Percentiles rank a stretch among this genome's conserved stretches.
Evolutionary conservation across 2,113 vertebrate genomes (phyloP).

Genomic region (Antechinus stuartii): DNA sequence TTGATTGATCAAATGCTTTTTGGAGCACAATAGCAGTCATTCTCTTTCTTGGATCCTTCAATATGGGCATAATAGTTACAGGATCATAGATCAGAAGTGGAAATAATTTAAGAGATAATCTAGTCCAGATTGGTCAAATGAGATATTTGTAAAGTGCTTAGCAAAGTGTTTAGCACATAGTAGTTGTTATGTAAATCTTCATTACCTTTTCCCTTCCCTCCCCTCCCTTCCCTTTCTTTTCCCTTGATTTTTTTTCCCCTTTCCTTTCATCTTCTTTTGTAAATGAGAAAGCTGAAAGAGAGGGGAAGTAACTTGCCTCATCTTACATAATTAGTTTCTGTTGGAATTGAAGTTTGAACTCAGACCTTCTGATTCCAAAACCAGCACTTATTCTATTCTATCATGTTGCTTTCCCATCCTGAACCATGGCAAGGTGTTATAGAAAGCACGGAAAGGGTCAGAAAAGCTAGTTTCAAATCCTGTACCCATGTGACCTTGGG

Average conservation of each 20-base stretch:
- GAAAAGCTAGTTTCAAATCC: no score
- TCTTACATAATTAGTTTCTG: not conserved
- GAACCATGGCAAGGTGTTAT: no score
- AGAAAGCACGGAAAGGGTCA: no score
- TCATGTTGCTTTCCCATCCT: no score
- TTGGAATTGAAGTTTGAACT: not conserved
- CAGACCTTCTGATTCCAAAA: not conserved
- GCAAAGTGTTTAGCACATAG: not conserved
- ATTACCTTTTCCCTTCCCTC: not conserved
- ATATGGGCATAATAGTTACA: not conserved
- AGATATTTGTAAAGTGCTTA: not conserved
- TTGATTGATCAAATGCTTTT: not conserved
- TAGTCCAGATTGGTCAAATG: not conserved
- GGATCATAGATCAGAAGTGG: not conserved
- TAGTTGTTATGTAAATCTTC: not conserved
- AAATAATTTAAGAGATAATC: accelerated
- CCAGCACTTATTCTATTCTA: no score
- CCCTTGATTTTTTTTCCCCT: no score
- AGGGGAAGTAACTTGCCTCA: not conserved
- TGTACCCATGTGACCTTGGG: no score
- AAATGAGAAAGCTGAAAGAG: not conserved
- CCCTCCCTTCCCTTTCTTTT: no score
- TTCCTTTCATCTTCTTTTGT: accelerated
- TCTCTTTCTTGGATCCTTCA: not conserved
- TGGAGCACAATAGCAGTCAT: not conserved